Percentiles rank a stretch among this genome's conserved stretches.
phyloP scores from a whole-genome alignment of 2,113 vertebrate species.

The Ictalurus punctatus region DNA sequence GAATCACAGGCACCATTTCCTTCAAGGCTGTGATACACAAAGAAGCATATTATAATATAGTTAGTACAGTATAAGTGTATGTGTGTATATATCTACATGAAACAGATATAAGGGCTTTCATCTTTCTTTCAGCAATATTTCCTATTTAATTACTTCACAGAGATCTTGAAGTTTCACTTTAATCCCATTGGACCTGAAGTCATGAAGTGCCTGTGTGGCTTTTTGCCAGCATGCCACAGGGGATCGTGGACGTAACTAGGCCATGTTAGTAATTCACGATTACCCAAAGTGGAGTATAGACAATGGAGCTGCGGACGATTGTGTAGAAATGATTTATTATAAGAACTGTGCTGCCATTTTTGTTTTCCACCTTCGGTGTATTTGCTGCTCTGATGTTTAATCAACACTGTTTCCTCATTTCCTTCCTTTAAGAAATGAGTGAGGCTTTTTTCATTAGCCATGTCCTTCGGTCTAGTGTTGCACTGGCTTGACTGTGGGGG shows the following conservation, averaged over 20 bases:
- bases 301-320: background rate
- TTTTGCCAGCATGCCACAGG: conserved; percentile 14
- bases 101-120: background rate
- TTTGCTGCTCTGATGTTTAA: background rate
- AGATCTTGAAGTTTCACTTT: background rate
- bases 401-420: background rate
- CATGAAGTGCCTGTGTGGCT: background rate
- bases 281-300: conserved; percentile 9
- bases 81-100: background rate
- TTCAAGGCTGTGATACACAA: background rate
- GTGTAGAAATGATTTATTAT: background rate
- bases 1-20: background rate
- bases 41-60: background rate
- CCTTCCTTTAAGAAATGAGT: background rate
- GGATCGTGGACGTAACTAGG: conserved; percentile 31
- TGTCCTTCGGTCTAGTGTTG: background rate
- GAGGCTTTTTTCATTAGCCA: background rate
- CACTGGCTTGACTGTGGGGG: conserved; percentile 26
- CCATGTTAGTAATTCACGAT: conserved; percentile 30
- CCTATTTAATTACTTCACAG: conserved; percentile 20
- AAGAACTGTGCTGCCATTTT: background rate
- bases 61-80: background rate
- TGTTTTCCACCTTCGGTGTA: background rate
- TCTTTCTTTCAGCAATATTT: background rate
- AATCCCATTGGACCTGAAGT: background rate